phyloP scores from a whole-genome alignment of 2,797 vertebrate genomes.

The Diceros bicornis region DNA sequence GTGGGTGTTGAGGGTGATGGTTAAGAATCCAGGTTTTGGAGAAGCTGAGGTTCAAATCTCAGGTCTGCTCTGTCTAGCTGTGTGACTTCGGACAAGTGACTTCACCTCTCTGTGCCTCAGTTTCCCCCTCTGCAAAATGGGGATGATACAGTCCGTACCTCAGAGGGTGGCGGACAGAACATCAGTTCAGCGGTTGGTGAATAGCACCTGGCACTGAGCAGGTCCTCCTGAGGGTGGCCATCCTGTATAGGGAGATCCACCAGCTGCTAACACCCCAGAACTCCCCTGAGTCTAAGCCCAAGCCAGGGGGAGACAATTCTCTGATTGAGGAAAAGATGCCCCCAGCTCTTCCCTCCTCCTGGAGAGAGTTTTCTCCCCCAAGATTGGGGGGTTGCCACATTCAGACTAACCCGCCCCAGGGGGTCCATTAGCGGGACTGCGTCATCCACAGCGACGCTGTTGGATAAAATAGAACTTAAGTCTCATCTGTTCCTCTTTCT shows the following conservation, averaged over 20 bases:
- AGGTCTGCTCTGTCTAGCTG: not conserved
- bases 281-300: rapidly evolving
- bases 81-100: not conserved
- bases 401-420: not conserved
- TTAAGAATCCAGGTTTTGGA: not conserved
- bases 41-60: not conserved
- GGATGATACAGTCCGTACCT: not conserved
- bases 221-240: not conserved
- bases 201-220: rapidly evolving
- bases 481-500: not conserved
- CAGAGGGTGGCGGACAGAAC: not conserved
- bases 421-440: not conserved
- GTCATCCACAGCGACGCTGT: not conserved
- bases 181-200: too few relatives aligned
- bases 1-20: not conserved
- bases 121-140: not conserved
- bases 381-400: not conserved
- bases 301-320: not conserved
- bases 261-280: not conserved
- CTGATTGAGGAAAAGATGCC: not conserved
- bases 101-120: not conserved
- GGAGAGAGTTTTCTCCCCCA: not conserved
- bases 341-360: not conserved
- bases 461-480: not conserved
- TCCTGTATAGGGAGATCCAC: too few relatives aligned